These are phyloP conservation scores for Eriocheir sinensis DNA, from an alignment of 1,140 invertebrate genomes.

Conservation along the genomic window DNA sequence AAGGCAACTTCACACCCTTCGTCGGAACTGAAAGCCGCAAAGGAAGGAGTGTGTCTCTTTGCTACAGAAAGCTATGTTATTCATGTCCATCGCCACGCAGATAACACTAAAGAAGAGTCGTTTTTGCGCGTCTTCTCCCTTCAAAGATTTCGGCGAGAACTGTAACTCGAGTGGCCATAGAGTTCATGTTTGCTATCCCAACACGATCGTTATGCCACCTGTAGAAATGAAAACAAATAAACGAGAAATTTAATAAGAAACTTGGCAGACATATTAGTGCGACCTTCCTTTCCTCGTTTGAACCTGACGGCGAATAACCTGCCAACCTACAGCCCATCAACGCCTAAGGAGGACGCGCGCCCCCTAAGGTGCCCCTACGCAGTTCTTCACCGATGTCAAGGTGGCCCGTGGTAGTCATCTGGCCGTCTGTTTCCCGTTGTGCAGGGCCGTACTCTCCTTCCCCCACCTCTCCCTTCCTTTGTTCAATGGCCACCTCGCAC, in stretches of 20 bases:
- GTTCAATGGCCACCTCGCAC: constrained; percentile 42
- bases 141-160: background rate
- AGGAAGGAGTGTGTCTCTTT: constrained; percentile 25
- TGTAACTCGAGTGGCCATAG: background rate
- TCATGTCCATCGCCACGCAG: background rate
- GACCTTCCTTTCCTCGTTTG: too few relatives aligned
- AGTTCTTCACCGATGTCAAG: constrained; percentile 32
- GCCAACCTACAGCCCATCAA: too few relatives aligned
- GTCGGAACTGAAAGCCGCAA: constrained; percentile 39
- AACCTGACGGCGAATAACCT: too few relatives aligned
- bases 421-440: background rate
- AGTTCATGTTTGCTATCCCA: background rate
- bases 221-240: background rate
- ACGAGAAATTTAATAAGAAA: background rate
- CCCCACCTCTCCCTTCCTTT: constrained; percentile 26
- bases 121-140: background rate
- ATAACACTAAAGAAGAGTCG: background rate
- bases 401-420: constrained; percentile 60
- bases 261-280: too few relatives aligned
- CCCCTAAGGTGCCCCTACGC: too few relatives aligned
- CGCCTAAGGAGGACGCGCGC: too few relatives aligned
- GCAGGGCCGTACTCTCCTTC: background rate
- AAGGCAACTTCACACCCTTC: constrained; percentile 56
- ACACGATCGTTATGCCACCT: background rate
- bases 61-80: constrained; percentile 25